Evolutionary conservation across 2,797 vertebrate genomes (phyloP), one percentile per base, ranked within the genome.

Genomic region (Xerus rutilus): DNA sequence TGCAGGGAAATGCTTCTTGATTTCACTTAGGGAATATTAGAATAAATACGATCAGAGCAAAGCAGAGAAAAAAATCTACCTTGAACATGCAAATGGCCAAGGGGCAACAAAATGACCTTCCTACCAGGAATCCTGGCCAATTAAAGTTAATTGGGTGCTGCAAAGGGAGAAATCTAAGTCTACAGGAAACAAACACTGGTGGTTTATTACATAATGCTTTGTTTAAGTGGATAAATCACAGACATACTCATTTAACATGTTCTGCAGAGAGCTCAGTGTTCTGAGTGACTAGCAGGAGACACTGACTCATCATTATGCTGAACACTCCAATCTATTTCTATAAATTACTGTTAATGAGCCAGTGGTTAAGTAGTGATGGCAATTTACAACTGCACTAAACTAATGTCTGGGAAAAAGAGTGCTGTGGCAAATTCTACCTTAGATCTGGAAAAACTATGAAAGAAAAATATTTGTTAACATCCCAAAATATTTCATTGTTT

Each of bases 101-200:
- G 85, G 82, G 78, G 88, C 86, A 96, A 95, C 57, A 97, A 95
- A 95, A 95, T 74, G 45, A 96, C 81, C 30, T 96, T 77, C 81
- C 67, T 89, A 92, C 59, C 47, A 94, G 89, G 87, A 96, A 90
- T 91, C 49, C 28, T 64, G 45, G 59, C 43, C 72, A 96, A 92
- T 94, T 97, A 93, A 96, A 95, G 83, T 84, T 94, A 95, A 94
- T 45, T 96, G 93, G 81, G 70, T 89, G 54, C 25, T 93, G 25
- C 74, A 83, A 21, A 81, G 47, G 78, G 47, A 96, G 23, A 90
- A 95, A 97, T 78, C 32, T 67, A 85, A 79, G 23, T 85, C 70
- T 86, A 93, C 3, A 94, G 81, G 72, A 93, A 96, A 89, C 25
- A 95, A 96, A 97, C 91, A 93, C 54, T 81, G n/a, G 59, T 93